Base-by-base conservation (phyloP, 2,113 vertebrate genomes). In the Etheostoma cragini region DNA sequence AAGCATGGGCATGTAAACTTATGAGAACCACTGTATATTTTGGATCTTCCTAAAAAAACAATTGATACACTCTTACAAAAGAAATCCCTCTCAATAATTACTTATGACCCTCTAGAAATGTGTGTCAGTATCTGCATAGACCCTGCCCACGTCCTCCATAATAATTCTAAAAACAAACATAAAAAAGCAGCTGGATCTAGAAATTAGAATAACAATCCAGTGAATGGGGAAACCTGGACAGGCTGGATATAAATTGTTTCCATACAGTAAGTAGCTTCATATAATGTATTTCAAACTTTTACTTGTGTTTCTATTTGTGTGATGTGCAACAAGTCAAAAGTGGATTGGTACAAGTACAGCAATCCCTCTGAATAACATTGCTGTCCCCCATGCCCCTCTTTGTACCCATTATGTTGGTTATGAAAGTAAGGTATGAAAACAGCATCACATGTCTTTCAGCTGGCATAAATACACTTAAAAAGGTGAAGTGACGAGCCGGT, bases 401-500 rank as follows among this genome's bases (percentile, higher is more conserved):
- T 42, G 38, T 42, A 42, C 38, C 38, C 38, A 42, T 8, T 8
- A 42, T 10, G 63, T 17, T 62, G 33, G 19, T 75, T 42, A 58
- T 26, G 42, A 5, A 47, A 47, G 22, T 65, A 24, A 21, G 50
- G 64, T 50, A 30, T 79, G 58, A 26, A 76, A 72, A 47, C 50
- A 5, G 24, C n/a, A 8, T 82, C 84, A 84, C 52, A 64, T 72
- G 76, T 30, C 66, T 7, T 7, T 8, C 69, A 69, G 54, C 26
- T 1, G 50, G 30, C 66, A 42, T 64, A 1, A 60, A 33, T 60
- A 1, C 68, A 61, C 46, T 38, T 0, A 6, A 5, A 42, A 42
- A 42, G 38, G 45, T 21, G 52, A 26, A 5, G 50, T 1, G 15
- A 49, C 42, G 19, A 22, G 38, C 62, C 12, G 76, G 72, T 45